phyloP scores from a whole-genome alignment of 2,113 vertebrate genomes.

The Dryoscopus gambensis region DNA sequence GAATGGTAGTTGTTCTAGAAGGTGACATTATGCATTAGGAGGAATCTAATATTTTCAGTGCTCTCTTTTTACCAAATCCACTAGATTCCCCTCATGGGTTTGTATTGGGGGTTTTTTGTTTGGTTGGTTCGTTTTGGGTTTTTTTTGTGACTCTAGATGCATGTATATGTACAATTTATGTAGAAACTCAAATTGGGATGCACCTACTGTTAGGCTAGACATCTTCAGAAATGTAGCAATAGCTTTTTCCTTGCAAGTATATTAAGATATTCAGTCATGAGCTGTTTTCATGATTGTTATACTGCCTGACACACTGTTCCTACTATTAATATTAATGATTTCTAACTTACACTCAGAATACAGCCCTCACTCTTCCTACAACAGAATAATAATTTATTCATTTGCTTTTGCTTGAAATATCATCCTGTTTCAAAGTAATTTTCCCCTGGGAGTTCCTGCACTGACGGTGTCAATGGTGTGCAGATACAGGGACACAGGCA shows the following conservation, averaged over 20 bases:
- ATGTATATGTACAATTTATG: not conserved
- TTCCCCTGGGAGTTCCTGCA: not conserved
- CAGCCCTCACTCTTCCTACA: not conserved
- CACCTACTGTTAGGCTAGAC: not conserved
- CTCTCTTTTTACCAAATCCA: not conserved
- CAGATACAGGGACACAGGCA: not conserved
- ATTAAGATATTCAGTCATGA: not conserved
- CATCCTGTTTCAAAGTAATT: not conserved
- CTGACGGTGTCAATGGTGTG: not conserved
- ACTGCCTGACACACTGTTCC: not conserved
- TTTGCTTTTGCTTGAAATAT: not conserved
- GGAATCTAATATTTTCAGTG: not conserved
- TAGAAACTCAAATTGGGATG: not conserved
- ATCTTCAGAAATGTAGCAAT: not conserved
- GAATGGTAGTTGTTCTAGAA: not conserved
- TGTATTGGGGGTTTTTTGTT: not conserved
- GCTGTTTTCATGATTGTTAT: not conserved
- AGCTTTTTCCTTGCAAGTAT: not conserved
- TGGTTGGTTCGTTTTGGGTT: not conserved
- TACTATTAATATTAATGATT: constrained; percentile 31
- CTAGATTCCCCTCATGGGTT: not conserved
- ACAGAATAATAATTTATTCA: not conserved
- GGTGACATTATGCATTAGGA: not conserved
- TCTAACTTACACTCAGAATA: constrained; percentile 8
- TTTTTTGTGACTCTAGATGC: not conserved